Conservation (phyloP, 1,140 invertebrate genomes). For the Eriocheir sinensis region DNA sequence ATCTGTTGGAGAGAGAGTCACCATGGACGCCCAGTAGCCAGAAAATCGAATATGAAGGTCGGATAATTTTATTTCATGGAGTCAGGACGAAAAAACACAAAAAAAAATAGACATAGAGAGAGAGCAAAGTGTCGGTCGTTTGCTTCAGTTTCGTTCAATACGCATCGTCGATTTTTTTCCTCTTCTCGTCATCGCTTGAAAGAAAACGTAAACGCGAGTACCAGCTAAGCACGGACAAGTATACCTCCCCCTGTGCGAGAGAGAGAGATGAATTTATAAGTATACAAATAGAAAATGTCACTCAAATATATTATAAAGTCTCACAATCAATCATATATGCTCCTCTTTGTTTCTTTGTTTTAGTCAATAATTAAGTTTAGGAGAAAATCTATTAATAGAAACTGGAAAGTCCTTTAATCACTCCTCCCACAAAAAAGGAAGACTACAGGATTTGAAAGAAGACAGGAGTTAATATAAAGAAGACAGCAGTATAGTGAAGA, state of each 20-base stretch:
- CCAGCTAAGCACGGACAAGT: background rate
- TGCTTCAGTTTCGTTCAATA: slow-evolving; percentile 15
- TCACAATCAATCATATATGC: too few species aligned
- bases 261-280: background rate
- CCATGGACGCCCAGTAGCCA: slow-evolving; percentile 50
- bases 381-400: too few species aligned
- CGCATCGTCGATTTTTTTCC: background rate
- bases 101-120: background rate
- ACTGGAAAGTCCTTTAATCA: too few species aligned
- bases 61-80: slow-evolving; percentile 63
- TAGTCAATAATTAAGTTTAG: too few species aligned
- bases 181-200: background rate
- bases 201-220: background rate
- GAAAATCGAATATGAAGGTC: slow-evolving; percentile 60
- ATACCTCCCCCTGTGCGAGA: too few species aligned
- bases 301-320: too few species aligned
- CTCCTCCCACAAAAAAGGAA: background rate
- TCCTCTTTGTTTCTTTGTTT: too few species aligned
- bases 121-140: background rate
- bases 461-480: background rate
- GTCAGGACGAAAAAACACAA: background rate
- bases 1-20: slow-evolving; percentile 36
- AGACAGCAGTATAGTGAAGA: background rate
- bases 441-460: background rate
- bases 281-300: background rate